These are phyloP conservation scores for Lutraria lutraria DNA, from an alignment of 2,888 invertebrate genomes.

Conservation along the genomic window DNA sequence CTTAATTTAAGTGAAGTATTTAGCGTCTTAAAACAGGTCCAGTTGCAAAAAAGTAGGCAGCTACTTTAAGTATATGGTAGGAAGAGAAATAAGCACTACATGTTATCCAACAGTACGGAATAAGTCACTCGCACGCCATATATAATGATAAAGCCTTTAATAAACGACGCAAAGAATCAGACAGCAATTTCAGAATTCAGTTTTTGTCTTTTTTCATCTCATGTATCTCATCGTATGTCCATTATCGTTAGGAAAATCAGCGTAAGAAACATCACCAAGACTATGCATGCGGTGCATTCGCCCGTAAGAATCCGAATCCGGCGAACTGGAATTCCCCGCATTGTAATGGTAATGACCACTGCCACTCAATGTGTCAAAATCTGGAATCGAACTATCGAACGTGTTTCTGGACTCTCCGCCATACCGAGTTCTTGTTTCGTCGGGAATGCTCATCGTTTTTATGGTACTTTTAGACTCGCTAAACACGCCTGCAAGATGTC, in stretches of 20 bases:
- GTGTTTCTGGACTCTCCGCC: not conserved
- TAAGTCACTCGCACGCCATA: too few relatives aligned
- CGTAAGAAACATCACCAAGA: not conserved
- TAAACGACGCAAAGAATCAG: too few relatives aligned
- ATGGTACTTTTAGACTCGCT: constrained; percentile 22
- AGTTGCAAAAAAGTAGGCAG: too few relatives aligned
- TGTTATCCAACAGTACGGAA: too few relatives aligned
- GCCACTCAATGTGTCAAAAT: not conserved
- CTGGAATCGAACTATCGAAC: constrained; percentile 7
- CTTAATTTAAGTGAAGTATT: too few relatives aligned
- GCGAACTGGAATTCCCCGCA: not conserved
- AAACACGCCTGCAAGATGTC: not conserved
- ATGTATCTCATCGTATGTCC: not conserved
- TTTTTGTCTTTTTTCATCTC: not conserved
- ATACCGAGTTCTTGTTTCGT: constrained; percentile 22
- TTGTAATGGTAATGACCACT: not conserved
- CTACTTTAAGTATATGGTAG: too few relatives aligned
- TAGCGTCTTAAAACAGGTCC: too few relatives aligned
- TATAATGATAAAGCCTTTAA: too few relatives aligned
- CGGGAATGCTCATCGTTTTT: constrained; percentile 38
- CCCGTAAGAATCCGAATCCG: not conserved
- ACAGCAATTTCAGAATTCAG: too few relatives aligned
- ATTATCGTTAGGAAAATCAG: not conserved
- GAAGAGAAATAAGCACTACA: too few relatives aligned
- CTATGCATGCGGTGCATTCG: constrained; percentile 12